Conservation (phyloP, 2,888 invertebrate species). For the Drosophila aldrichi region DNA sequence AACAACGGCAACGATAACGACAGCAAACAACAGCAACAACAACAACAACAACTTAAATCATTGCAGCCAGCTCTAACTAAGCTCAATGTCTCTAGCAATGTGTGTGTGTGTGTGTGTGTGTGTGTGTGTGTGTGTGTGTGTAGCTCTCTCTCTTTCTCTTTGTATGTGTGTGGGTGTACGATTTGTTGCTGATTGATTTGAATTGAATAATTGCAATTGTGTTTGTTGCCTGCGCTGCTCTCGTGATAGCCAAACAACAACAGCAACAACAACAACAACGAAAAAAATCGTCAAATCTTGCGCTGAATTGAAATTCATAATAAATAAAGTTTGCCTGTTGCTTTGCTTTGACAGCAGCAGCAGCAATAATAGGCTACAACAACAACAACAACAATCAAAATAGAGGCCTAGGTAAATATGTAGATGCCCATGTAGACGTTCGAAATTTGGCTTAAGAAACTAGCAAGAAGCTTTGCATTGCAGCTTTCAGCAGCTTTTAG, state of each 20-base stretch:
- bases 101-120: conserved; percentile 28
- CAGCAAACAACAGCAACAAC: conserved; percentile 53
- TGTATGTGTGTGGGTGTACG: conserved; percentile 35
- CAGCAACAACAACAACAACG: background rate
- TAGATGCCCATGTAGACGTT: background rate
- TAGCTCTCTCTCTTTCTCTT: conserved; percentile 7
- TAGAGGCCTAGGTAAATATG: background rate
- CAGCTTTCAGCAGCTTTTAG: background rate
- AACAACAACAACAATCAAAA: conserved; percentile 1
- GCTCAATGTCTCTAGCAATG: conserved; percentile 66
- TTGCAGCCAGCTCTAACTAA: conserved; percentile 73
- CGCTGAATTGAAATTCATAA: conserved; percentile 17
- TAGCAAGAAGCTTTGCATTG: background rate
- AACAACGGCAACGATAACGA: conserved; percentile 39
- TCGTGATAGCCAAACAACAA: conserved; percentile 26
- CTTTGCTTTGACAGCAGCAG: conserved; percentile 16
- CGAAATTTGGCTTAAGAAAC: background rate
- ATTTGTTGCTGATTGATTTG: conserved; percentile 81
- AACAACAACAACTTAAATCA: conserved; percentile 68
- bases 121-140: conserved; percentile 18
- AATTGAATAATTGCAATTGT: conserved; percentile 83
- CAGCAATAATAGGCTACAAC: conserved; percentile 2
- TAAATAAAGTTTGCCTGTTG: conserved; percentile 15
- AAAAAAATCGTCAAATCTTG: conserved; percentile 3
- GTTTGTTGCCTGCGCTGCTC: conserved; percentile 34